Conservation (phyloP, 2,113 vertebrate species). For the Penelope pileata region DNA sequence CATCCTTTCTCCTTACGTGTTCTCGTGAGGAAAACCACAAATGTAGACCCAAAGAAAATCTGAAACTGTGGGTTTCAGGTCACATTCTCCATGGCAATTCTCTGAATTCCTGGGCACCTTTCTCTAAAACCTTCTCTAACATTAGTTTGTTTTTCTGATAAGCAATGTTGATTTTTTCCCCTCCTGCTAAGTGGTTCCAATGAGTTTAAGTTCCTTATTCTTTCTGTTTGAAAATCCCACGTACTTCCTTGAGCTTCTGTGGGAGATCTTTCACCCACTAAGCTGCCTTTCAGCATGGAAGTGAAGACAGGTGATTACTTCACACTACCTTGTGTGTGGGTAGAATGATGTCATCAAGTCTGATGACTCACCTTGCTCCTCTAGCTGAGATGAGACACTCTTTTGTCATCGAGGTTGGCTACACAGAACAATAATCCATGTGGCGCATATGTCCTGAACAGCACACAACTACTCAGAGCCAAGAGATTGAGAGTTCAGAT, state of each 20-base stretch:
- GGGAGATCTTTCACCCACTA: background rate
- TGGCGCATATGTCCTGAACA: background rate
- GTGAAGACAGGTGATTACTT: background rate
- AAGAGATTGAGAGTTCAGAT: background rate
- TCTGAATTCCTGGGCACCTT: background rate
- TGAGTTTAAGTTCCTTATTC: background rate
- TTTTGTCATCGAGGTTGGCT: slow-evolving; percentile 9
- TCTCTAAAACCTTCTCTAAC: background rate
- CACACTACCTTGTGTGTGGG: background rate
- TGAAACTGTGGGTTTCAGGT: background rate
- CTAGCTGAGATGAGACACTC: background rate
- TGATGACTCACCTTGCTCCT: background rate
- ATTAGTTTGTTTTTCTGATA: background rate
- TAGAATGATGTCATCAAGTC: background rate
- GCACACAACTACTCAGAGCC: background rate
- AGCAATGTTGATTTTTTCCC: background rate
- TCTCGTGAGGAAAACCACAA: background rate
- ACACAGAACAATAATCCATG: background rate
- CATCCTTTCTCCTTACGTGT: background rate
- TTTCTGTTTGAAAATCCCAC: background rate
- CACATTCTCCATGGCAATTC: background rate
- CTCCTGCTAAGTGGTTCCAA: background rate
- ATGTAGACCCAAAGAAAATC: background rate
- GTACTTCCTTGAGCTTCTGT: background rate
- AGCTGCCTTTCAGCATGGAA: background rate